phyloP scores from a whole-genome alignment of 2,888 invertebrate species.

The Cinara cedri region DNA sequence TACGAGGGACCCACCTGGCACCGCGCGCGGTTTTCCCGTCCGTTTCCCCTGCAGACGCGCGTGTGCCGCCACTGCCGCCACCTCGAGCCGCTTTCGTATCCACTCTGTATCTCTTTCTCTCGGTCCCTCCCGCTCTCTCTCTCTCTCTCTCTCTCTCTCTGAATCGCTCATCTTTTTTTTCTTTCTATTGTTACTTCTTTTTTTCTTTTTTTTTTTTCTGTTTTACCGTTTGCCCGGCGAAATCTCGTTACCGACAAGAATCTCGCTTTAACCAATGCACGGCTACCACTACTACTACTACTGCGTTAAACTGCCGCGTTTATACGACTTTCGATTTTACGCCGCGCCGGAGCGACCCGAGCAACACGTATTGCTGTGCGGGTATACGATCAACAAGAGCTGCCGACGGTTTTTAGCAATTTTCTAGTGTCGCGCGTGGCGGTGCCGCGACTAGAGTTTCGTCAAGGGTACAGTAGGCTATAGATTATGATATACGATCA shows the following conservation, averaged over 20 bases:
- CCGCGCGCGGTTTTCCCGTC: constrained; percentile 25
- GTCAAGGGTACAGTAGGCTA: too few species aligned
- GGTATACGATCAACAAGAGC: neutral
- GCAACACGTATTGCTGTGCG: too few species aligned
- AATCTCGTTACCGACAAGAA: constrained; percentile 50
- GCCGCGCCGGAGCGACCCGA: neutral
- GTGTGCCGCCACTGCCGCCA: too few species aligned
- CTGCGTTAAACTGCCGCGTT: too few species aligned
- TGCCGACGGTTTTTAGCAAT: too few species aligned
- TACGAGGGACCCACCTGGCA: constrained; percentile 20
- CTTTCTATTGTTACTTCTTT: constrained; percentile 23
- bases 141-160: neutral
- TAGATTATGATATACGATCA: too few species aligned
- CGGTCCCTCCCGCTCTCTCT: neutral
- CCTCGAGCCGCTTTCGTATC: neutral
- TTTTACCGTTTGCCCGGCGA: neutral
- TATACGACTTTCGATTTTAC: neutral
- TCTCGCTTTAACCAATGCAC: constrained; percentile 19
- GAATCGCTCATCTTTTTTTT: neutral
- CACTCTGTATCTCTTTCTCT: neutral
- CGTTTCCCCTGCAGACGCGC: neutral
- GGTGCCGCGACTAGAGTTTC: too few species aligned
- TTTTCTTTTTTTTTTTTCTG: constrained; percentile 2
- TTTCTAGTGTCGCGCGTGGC: too few species aligned
- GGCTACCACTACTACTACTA: too few species aligned